Conservation (phyloP, 2,113 vertebrate species). For the Phaetusa simplex region DNA sequence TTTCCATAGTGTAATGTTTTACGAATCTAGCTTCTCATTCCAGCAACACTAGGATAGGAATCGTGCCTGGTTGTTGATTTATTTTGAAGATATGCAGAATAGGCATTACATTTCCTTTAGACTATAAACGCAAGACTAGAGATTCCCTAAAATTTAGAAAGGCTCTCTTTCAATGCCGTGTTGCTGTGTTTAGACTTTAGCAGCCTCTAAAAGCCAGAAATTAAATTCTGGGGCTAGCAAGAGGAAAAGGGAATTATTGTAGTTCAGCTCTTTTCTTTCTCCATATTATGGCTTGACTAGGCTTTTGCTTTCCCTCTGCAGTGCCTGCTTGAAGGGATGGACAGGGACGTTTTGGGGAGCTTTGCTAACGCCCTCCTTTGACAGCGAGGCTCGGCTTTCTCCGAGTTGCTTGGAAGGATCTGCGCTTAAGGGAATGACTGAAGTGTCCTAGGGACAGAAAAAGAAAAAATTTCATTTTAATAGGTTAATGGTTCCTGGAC, state of each 20-base stretch:
- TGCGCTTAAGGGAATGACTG: background rate
- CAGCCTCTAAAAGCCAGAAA: background rate
- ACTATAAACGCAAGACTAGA: background rate
- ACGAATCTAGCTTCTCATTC: background rate
- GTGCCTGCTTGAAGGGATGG: background rate
- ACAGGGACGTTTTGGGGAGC: background rate
- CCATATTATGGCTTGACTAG: background rate
- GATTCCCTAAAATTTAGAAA: background rate
- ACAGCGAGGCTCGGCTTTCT: background rate
- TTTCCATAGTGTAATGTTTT: constrained; percentile 6
- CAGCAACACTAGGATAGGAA: background rate
- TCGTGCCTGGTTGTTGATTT: background rate
- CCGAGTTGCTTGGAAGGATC: background rate
- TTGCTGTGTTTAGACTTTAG: background rate
- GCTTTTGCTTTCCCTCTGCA: background rate
- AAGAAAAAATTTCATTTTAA: constrained; percentile 25
- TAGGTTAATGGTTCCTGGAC: constrained; percentile 45
- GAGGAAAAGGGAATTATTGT: background rate
- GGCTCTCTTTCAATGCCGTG: background rate
- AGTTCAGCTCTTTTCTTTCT: background rate
- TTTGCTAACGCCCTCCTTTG: background rate
- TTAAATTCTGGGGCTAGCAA: background rate
- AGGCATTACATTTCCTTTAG: background rate
- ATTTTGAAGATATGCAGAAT: background rate
- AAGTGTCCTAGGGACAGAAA: constrained; percentile 42